phyloP scores from a whole-genome alignment of 2,113 vertebrate species.

The Baryphthengus martii region DNA sequence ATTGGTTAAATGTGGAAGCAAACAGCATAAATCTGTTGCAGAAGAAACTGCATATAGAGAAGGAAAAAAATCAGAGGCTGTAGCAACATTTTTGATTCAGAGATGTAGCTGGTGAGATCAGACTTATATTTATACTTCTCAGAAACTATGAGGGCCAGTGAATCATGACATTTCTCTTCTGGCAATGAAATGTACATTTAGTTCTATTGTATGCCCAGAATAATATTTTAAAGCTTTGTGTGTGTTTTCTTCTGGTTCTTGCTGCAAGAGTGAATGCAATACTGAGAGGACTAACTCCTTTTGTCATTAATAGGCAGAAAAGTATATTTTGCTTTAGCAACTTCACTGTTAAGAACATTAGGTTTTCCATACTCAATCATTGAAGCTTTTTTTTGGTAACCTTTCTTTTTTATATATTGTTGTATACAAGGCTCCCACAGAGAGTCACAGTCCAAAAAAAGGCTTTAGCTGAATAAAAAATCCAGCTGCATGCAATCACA shows the following conservation, averaged over 20 bases:
- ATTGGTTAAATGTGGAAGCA: not conserved
- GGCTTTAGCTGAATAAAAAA: not conserved
- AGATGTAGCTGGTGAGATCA: conserved; percentile 1
- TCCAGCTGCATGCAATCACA: not conserved
- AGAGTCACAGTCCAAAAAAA: not conserved
- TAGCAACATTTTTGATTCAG: not conserved
- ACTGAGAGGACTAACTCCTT: not conserved
- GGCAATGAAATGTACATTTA: not conserved
- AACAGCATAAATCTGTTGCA: not conserved
- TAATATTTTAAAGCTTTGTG: not conserved
- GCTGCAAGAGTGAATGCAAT: not conserved
- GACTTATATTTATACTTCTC: conserved; percentile 22
- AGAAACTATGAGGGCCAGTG: not conserved
- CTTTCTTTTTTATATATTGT: not conserved
- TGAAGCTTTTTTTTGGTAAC: not conserved
- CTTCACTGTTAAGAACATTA: not conserved
- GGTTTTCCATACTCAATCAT: not conserved
- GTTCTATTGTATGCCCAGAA: not conserved
- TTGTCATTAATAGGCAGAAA: not conserved
- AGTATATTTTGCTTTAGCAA: not conserved
- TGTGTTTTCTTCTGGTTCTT: not conserved
- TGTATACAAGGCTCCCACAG: not conserved
- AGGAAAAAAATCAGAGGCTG: not conserved
- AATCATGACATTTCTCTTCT: conserved; percentile 16
- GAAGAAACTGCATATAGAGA: not conserved